phyloP scores from a whole-genome alignment of 1,140 invertebrate genomes.

The Diuraphis noxia region DNA sequence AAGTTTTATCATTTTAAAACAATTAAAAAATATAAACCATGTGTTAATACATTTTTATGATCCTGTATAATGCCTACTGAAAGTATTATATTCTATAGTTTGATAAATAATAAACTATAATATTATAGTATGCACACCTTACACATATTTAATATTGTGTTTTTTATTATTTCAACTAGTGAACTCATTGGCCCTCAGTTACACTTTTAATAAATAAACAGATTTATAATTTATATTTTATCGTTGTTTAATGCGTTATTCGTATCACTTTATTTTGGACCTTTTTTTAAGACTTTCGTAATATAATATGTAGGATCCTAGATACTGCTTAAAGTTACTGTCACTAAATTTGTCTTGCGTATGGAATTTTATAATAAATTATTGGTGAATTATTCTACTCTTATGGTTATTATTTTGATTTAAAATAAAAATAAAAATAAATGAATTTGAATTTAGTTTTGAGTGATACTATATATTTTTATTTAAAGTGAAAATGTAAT shows the following conservation, averaged over 20 bases:
- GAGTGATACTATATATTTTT: too few species aligned
- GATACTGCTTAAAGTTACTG: neutral
- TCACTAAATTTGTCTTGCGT: neutral
- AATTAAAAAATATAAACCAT: neutral
- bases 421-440: neutral
- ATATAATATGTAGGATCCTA: neutral
- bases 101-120: neutral
- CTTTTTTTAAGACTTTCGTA: neutral
- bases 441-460: neutral
- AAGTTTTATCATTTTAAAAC: neutral
- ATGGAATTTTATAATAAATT: neutral
- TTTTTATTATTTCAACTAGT: neutral
- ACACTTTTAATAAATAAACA: neutral
- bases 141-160: neutral
- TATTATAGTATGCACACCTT: neutral
- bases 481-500: too few species aligned
- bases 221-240: too few species aligned
- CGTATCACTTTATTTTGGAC: neutral
- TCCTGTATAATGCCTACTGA: neutral
- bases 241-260: neutral
- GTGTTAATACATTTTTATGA: neutral
- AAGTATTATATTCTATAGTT: neutral
- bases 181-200: neutral
- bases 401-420: neutral
- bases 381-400: neutral